Base-by-base conservation (phyloP, 2,113 vertebrate species). In the Gobius niger region DNA sequence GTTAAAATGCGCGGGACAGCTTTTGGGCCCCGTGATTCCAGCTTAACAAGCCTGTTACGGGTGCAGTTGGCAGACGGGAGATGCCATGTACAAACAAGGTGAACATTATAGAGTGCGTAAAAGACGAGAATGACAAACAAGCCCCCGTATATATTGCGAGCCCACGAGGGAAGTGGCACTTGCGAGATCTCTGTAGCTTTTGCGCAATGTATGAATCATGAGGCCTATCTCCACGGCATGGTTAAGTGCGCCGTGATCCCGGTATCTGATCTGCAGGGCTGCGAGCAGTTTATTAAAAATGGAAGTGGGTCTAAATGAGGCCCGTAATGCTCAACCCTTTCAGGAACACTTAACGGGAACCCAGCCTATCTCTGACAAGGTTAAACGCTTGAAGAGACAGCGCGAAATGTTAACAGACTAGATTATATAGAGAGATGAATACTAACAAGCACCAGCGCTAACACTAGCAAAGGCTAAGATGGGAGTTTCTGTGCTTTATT, bases 201-300 rank as follows among this genome's bases (percentile, higher is more conserved):
- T 80, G 81, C 80, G 75, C 66, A 59, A 56, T 75, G 81, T 78
- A 82, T 60, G 57, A 92, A 90, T 89, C 79, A 91, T 82, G 84
- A 89, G 79, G 81, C 85, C 76, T 88, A 68, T 85, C 84, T 81
- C 81, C 70, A 47, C 54, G 68, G 80, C 84, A 77, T 86, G 85
- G 82, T 87, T 89, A 87, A 84, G 83, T 78, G 78, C 85, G 65
- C 82, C 78, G 24, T 34, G 24, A 80, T 77, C 75, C 80, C 64
- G 24, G 69, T 81, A 89, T 90, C 85, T 87, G 83, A 90, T 89
- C 87, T 78, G 77, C 77, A 19, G 76, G 76, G 78, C 88, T 78
- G 84, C 76, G 83, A 87, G 88, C 82, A 76, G 85, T 92, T 92
- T 90, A 93, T 93, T 93, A 92, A 93, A 92, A 91, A 90, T 88